phyloP scores from a whole-genome alignment of 1,140 invertebrate species.

The Campodea augens region DNA sequence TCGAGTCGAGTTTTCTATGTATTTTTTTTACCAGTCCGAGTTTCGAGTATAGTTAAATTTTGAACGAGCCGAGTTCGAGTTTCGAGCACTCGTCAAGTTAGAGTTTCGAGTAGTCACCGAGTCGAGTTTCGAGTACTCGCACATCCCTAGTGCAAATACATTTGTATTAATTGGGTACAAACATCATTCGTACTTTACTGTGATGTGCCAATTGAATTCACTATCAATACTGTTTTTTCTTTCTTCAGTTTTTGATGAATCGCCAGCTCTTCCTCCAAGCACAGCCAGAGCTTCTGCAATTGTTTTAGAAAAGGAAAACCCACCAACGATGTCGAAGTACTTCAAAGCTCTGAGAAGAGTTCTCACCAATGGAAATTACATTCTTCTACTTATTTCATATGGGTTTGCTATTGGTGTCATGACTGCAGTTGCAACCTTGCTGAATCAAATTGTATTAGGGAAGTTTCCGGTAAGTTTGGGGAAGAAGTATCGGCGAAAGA shows the following conservation, averaged over 20 bases:
- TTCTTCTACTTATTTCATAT: constrained; percentile 64
- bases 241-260: constrained; percentile 54
- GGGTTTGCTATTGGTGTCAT: constrained; percentile 85
- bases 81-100: too few species aligned
- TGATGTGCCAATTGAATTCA: constrained; percentile 4
- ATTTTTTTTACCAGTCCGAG: too few species aligned
- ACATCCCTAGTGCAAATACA: too few species aligned
- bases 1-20: too few species aligned
- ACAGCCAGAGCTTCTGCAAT: constrained; percentile 43
- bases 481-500: too few species aligned
- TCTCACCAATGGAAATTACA: constrained; percentile 50
- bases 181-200: too few species aligned
- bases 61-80: too few species aligned
- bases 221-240: constrained; percentile 7
- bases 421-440: constrained; percentile 80
- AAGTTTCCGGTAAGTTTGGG: constrained; percentile 62
- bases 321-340: constrained; percentile 29
- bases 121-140: too few species aligned
- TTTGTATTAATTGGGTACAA: too few species aligned
- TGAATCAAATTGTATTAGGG: constrained; percentile 63
- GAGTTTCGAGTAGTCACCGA: too few species aligned
- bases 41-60: too few species aligned
- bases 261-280: constrained; percentile 59
- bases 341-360: constrained; percentile 48
- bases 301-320: constrained; percentile 24